Evolutionary conservation across 2,888 invertebrate genomes (phyloP).

Genomic region (Carabus problematicus): DNA sequence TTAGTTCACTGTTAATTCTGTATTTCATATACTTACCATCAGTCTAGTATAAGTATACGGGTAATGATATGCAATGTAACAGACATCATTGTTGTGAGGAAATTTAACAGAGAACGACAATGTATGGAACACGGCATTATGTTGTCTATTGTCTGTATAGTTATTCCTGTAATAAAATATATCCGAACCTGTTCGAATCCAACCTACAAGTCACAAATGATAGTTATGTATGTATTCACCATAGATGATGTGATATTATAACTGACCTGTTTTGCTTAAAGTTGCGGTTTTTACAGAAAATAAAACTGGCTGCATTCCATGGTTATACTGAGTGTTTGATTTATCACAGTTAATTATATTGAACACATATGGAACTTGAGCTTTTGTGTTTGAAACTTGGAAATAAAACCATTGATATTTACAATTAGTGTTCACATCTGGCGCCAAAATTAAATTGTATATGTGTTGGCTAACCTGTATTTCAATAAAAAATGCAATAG

Average conservation of each 20-base stretch:
- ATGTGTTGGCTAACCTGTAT: constrained; percentile 74
- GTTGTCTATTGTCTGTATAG: constrained; percentile 63
- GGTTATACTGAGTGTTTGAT: constrained; percentile 85
- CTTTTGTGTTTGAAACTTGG: constrained; percentile 81
- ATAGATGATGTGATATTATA: background rate
- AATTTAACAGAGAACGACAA: constrained; percentile 81
- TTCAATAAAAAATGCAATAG: too few species aligned
- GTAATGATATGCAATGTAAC: constrained; percentile 87
- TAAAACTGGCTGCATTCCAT: constrained; percentile 87
- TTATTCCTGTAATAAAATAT: constrained; percentile 86
- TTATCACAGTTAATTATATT: constrained; percentile 90
- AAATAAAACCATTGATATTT: constrained; percentile 93
- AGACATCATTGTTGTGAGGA: constrained; percentile 76
- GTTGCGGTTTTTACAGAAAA: constrained; percentile 76
- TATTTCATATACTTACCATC: constrained; percentile 63
- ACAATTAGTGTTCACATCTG: constrained; percentile 80
- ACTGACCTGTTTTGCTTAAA: constrained; percentile 27
- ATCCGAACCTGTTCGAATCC: constrained; percentile 76
- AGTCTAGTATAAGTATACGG: constrained; percentile 84
- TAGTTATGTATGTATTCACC: background rate
- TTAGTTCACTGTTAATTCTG: constrained; percentile 35
- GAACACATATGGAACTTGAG: constrained; percentile 74
- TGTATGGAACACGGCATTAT: constrained; percentile 72
- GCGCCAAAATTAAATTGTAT: constrained; percentile 82
- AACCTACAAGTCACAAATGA: constrained; percentile 59